Conservation (phyloP, 2,113 vertebrate genomes). For the Chrysemys picta region DNA sequence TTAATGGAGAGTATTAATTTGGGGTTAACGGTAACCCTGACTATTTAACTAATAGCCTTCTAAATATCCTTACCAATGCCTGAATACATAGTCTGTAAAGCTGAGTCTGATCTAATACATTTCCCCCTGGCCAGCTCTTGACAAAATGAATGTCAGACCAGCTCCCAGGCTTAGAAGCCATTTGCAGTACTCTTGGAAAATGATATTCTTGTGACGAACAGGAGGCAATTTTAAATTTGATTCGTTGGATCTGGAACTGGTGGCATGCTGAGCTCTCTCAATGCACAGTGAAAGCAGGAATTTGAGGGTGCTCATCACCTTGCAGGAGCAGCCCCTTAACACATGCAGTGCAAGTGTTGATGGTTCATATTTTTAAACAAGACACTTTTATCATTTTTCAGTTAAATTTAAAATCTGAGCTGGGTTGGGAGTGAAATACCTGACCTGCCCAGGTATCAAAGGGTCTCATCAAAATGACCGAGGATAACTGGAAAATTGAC, state of each 20-base stretch:
- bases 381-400: background rate
- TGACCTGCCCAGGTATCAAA: background rate
- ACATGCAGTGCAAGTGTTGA: background rate
- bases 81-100: background rate
- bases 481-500: background rate
- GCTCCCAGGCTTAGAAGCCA: background rate
- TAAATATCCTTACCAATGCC: background rate
- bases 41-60: background rate
- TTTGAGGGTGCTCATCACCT: constrained; percentile 4
- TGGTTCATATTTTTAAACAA: background rate
- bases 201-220: background rate
- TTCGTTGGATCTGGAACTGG: background rate
- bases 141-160: background rate
- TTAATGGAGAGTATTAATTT: background rate
- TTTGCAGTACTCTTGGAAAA: background rate
- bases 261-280: background rate
- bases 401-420: background rate
- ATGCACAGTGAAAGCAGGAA: constrained; percentile 1
- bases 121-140: background rate
- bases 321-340: background rate
- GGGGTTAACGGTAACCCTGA: background rate
- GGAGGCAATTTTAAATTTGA: background rate
- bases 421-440: background rate
- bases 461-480: background rate
- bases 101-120: background rate